Base-by-base conservation (phyloP, 2,797 vertebrate species). In the Sarcoramphus papa region DNA sequence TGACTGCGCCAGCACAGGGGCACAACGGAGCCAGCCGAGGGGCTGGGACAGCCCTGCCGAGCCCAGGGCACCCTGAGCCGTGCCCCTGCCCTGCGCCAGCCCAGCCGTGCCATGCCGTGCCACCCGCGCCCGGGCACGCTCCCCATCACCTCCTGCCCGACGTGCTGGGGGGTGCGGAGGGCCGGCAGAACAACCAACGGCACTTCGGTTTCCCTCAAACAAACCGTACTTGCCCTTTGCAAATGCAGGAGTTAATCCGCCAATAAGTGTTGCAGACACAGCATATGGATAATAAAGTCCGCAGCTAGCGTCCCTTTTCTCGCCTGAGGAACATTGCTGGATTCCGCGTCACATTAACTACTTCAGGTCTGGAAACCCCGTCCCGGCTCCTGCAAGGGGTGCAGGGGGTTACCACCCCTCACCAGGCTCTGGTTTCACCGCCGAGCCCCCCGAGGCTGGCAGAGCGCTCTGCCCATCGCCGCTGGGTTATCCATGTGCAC, bases 21-120 rank as follows among this genome's bases (percentile, higher is more conserved):
- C 48, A 68, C 24, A n/a, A 9, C 2, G 2, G 41, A 85, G 28
- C 22, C 24, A 30, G 35, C 30, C 0, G 0, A 70, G 72, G 67
- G 57, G 15, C 76, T 64, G 65, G 28, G 33, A 14, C 33, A 56
- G 35, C 30, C 12, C 27, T 56, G 57, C 50, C 10, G 10, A 65
- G 41, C 9, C 12, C 51, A 9, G 22, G 48, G 18, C 3, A 6
- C 48, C n/a, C 31, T 53, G 23, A 27, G 60, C 17, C 2, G 2
- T 68, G 65, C 27, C 48, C 60, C 5, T 1, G n/a, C 20, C 22
- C 23, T 0, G 0, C 4, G 11, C 27, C 41, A 74, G 48, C 54
- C 19, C 25, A 33, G 69, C 41, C 0, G 0, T 33, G 53, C 53
- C 3, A 9, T 41, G 21, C 22, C 2, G 7, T 19, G 30, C 40